Evolutionary conservation across 2,113 vertebrate species (phyloP), one percentile per base, ranked within the genome.

Genomic region (Xyrauchen texanus): DNA sequence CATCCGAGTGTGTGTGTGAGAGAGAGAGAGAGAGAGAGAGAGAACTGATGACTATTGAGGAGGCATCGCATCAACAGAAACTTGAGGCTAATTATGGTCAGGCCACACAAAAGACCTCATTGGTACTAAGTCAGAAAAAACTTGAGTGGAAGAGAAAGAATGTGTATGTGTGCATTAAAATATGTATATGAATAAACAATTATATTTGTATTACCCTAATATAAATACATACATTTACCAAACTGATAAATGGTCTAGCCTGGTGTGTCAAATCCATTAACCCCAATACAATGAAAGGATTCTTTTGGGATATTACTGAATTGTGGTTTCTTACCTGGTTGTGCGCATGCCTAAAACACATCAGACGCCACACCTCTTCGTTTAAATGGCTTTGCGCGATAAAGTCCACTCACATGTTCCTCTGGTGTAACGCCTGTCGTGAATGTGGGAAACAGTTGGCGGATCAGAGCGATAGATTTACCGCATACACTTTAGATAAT

Each of bases 61-160:
- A 98, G 85, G 97, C 97, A 0, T 98, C 96, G 0, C 92, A 95
- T 78, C 85, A 98, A 86, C 95, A 98, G 94, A 99, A 98, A 90
- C 84, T 99, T 84, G 97, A 94, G 82, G 96, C 96, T 0, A 93
- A 94, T n/a, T 99, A 96, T 0, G 96, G 87, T 68, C 96, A 98
- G 90, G 94, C 95, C 0, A 84, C 90, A 77, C 96, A 98, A 88
- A 99, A 99, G 86, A 98, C 97, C 0, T 97, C 97, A 21, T 84
- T 99, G 93, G 97, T 95, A n/a, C n/a, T n/a, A 87, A 94, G 95
- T 86, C 13, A 71, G 12, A 3, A n/a, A 68, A 34, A 60, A 34
- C 21, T 34, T 34, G 21, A 42, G 44, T 70, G 45, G 49, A 15
- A 69, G 47, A 10, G 21, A 49, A 49, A 49, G 13, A 34, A 34